phyloP scores from a whole-genome alignment of 53 echinoderm and acorn worm genomes.

The Paracentrotus lividus region DNA sequence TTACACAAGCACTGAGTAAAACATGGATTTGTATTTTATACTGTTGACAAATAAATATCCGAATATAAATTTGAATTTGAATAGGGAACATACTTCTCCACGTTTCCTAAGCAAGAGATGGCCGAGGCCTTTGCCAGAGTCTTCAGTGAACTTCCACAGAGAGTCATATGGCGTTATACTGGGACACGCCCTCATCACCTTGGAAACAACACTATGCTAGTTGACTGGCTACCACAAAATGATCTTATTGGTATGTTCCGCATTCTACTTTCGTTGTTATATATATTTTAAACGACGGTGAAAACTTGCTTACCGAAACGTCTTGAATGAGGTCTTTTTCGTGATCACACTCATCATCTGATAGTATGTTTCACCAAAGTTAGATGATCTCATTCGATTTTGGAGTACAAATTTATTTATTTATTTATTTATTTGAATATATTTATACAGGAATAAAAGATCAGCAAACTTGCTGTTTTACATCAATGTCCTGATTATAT shows the following conservation, averaged over 20 bases:
- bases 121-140: slow-evolving; percentile 38
- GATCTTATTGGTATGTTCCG: slow-evolving; percentile 37
- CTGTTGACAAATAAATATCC: neutral
- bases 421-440: no score
- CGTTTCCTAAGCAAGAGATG: slow-evolving; percentile 5
- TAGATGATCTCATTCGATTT: neutral
- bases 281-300: no score
- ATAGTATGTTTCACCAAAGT: no score
- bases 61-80: neutral
- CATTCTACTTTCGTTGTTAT: no score
- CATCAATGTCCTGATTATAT: no score
- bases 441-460: no score
- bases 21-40: neutral
- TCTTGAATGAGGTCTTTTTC: no score
- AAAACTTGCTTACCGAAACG: no score
- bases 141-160: slow-evolving; percentile 61
- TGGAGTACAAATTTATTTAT: no score
- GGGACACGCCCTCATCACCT: slow-evolving; percentile 44
- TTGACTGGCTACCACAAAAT: slow-evolving; percentile 48
- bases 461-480: no score
- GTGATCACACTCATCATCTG: no score
- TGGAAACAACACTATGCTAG: slow-evolving; percentile 58
- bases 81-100: neutral
- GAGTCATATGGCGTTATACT: slow-evolving; percentile 57
- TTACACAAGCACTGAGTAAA: no score